A percentile compares a stretch with the other conserved stretches of the same genome.
These are phyloP conservation scores for Xiphorhynchus erythropygius DNA, from an alignment of 2,797 vertebrate genomes.

Conservation along the genomic window DNA sequence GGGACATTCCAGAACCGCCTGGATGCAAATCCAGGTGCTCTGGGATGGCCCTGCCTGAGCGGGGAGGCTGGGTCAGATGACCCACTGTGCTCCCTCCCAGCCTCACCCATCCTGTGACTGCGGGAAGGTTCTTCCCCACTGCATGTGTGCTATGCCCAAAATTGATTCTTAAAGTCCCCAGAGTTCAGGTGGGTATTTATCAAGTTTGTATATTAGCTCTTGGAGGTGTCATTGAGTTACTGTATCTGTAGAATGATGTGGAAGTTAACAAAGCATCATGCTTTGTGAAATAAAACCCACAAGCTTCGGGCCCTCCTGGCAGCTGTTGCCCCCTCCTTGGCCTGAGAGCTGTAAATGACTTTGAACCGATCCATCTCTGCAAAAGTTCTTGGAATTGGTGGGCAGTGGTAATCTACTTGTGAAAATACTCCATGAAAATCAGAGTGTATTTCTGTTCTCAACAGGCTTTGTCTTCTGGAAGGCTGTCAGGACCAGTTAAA, in stretches of 20 bases:
- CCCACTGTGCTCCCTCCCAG: background rate
- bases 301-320: background rate
- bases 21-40: background rate
- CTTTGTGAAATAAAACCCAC: background rate
- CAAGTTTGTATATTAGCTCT: background rate
- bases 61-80: background rate
- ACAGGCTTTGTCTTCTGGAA: slow-evolving; percentile 86
- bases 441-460: slow-evolving; percentile 18
- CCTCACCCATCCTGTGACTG: background rate
- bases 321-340: background rate
- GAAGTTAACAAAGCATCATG: background rate
- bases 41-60: background rate
- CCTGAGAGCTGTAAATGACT: background rate
- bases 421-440: background rate
- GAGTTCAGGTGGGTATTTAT: background rate
- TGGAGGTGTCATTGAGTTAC: fast-evolving
- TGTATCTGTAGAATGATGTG: background rate
- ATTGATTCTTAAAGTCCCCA: background rate
- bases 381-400: too few species aligned
- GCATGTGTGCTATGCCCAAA: too few species aligned
- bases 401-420: background rate
- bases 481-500: slow-evolving; percentile 73
- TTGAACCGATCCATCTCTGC: background rate
- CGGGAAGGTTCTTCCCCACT: too few species aligned
- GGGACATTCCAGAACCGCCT: background rate